Evolutionary conservation across 2,888 invertebrate genomes (phyloP), one percentile per base, ranked within the genome.

Genomic region (Torymus tubicola): DNA sequence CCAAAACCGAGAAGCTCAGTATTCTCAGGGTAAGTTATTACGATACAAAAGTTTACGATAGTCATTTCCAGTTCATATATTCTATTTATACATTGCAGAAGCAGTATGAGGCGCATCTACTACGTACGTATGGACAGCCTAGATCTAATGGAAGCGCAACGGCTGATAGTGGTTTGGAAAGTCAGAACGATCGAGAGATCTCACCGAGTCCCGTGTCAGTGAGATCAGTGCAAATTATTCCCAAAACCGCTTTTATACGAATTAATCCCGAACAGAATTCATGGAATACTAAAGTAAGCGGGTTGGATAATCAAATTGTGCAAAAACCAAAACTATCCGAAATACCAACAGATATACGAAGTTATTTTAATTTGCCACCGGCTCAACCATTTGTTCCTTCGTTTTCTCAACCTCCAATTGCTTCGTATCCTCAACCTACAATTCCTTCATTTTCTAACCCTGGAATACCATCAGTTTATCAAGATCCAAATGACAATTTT

Each of bases 1-100:
- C 93, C 1, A 93, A 93, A 90, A 94, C 93, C 42, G 93, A 94
- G 85, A 90, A 93, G 78, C 92, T 94, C 50, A 93, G 92, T 87
- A 89, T 91, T 87, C 90, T 94, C 87, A 92, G 92, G 89, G 93
- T 93, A 84, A 88, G 89, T 85, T 50, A 55, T 10, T 12, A 13
- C 4, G 50, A 12, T 21, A 52, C 18, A 21, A 55, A 55, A 42
- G 42, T 42, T 68, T 64, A 42, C 10, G 14, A 14, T 14, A 64
- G 8, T n/a, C 8, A 50, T 11, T 31, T 16, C 5, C 10, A 42
- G 58, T 31, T 12, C 11, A 50, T 57, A 12, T 50, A 58, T 53
- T 55, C 3, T 2, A 16, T 16, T 79, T 83, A 31, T 86, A 68
- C 11, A 63, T 64, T 57, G 24, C 84, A 90, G 90, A 90, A 88